Evolutionary conservation across 2,797 vertebrate genomes (phyloP), one percentile per base, ranked within the genome.

Genomic region (Sardinella longiceps): DNA sequence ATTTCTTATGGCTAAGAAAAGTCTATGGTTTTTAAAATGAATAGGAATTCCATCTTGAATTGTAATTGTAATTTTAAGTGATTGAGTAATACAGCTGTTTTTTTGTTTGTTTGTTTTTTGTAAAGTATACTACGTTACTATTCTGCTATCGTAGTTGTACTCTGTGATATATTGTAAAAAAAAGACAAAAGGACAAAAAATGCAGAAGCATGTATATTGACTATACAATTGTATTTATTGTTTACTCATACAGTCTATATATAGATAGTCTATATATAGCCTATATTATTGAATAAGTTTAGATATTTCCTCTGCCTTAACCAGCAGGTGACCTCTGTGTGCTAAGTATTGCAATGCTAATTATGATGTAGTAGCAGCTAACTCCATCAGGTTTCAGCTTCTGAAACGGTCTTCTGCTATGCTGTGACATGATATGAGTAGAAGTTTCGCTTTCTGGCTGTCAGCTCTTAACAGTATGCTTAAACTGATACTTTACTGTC

Each of bases 151-250:
- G 66, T 66, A 85, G 63, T 43, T 83, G 84, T 85, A 66, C 81
- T 85, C 37, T 85, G 82, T 83, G 33, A 91, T 90, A 84, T 92
- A 92, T 92, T 94, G 90, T 93, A 92, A 88, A 93, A 39, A 77
- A 43, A 39, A 25, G 3, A 25, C 23, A 60, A 77, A 77, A 77
- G 33, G 70, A 77, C 70, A 77, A 92, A 90, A 85, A 84, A 91
- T 86, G 82, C 82, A 89, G 85, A 91, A 90, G 92, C 85, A 90
- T 89, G 87, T 89, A 87, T 92, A 93, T 91, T 84, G 88, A 89
- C 85, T 91, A 92, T 91, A 93, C 91, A 91, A 90, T 92, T 90
- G 89, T 94, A 94, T 94, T 94, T 95, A 94, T 95, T 94, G 87
- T 93, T 90, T 90, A 85, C 91, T 89, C 90, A 87, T 89, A 86